Base-by-base conservation (phyloP, 2,888 invertebrate genomes). In the Aphodius granarius region DNA sequence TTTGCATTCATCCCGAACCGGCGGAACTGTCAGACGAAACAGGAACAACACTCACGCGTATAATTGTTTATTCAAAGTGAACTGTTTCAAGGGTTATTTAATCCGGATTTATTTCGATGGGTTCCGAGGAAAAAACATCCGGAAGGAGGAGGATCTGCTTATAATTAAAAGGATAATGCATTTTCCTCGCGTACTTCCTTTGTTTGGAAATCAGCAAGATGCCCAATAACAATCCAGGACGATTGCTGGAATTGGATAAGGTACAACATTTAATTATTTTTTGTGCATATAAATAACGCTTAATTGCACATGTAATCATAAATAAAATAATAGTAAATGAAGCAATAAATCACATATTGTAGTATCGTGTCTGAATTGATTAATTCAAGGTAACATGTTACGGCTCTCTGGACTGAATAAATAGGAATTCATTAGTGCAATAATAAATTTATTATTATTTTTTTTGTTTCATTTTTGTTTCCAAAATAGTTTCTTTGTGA, bases 131-230 rank as follows among this genome's bases (percentile, higher is more conserved):
- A 43, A 43, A 43, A 43, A 43, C 68, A 21, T 68, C 20, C 22
- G 21, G 68, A 68, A 68, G 5, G 22, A 19, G 16, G 68, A 68
- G n/a, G 68, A 20, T n/a, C 68, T 21, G 68, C 21, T 68, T 68
- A 72, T 75, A 75, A 75, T 75, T 75, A 75, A 75, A 72, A 72
- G 72, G 75, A 72, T 75, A 75, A 75, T 75, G 72, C 68, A 66
- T 68, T 23, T 75, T 75, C 22, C 75, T 66, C 63, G 66, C 68
- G 21, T 68, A 18, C 21, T 68, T 19, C 68, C 68, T 43, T 43
- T 43, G 43, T 43, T 43, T 43, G 43, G 43, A 43, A 13, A 2
- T 2, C 43, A 43, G 6, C 6, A 13, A 43, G 43, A 43, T 43
- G 6, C 43, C 43, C 13, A 13, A 43, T 43, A 43, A 43, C 0